Evolutionary conservation across 2,888 invertebrate species (phyloP).

Genomic region (Caenorhabditis panamensis): DNA sequence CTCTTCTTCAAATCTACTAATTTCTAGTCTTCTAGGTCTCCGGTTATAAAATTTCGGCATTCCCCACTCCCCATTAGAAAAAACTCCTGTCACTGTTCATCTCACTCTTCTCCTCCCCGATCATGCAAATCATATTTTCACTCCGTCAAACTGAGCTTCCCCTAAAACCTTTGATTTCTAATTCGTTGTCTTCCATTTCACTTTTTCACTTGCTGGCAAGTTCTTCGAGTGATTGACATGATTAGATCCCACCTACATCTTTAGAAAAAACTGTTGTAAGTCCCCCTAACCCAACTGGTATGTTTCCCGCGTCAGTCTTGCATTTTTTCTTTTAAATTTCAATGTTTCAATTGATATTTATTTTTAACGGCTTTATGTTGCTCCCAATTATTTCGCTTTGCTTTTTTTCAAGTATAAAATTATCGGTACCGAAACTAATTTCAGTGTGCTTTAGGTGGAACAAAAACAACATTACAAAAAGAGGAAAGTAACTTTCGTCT

Average conservation of each 20-base stretch:
- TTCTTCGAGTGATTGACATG: neutral
- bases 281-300: conserved; percentile 19
- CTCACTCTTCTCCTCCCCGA: neutral
- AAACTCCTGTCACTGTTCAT: neutral
- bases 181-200: neutral
- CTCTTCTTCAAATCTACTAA: neutral
- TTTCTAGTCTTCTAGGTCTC: neutral
- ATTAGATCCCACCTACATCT: conserved; percentile 2
- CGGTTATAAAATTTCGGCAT: neutral
- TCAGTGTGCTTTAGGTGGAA: neutral
- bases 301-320: neutral
- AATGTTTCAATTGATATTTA: neutral
- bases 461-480: neutral
- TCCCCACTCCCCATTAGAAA: too few species aligned
- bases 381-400: neutral
- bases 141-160: conserved; percentile 1
- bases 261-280: conserved; percentile 3
- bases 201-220: conserved; percentile 4
- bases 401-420: conserved; percentile 12
- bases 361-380: conserved; percentile 4
- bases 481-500: too few species aligned
- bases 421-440: conserved; percentile 22
- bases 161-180: neutral
- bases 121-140: conserved; percentile 1
- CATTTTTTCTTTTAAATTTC: conserved; percentile 6